Base-by-base conservation (phyloP, 2,888 invertebrate species). In the Microctonus aethiopoides region DNA sequence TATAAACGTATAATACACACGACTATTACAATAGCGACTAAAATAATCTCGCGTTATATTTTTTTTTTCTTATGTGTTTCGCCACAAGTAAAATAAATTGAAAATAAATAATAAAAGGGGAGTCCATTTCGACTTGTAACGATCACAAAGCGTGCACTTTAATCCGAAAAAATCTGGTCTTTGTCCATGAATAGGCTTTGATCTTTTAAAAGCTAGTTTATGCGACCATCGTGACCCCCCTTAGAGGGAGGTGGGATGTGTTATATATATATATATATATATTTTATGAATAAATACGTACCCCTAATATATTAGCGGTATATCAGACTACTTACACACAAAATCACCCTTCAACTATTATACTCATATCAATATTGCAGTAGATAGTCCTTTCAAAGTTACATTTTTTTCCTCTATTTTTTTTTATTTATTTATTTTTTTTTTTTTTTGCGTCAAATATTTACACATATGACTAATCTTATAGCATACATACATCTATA, bases 181-280 rank as follows among this genome's bases (percentile, higher is more conserved):
- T 80, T 79, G 75, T 79, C 54, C 10, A 6, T n/a, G 46, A 10
- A 57, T 54, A 32, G 70, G 51, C 72, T 32, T 67, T 75, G 78
- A 81, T 80, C 83, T 78, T 72, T 79, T 80, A 78, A 81, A 84
- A 81, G 81, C 80, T 78, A 81, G 78, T 80, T 82, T 81, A 79
- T 68, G 70, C 69, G 63, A 46, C 46, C 9, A n/a, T 46, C 46
- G 46, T 16, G 60, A 67, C 64, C 67, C 68, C 67, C 52, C 51
- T 57, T 24, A 59, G 51, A 46, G 59, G n/a, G 46, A 4, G 39
- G 4, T 39, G 13, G 16, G 16, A 46, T 46, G 16, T 16, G 16
- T 16, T 46, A n/a, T 46, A 46, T 46, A 36, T n/a, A 61, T 7
- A 39, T 39, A 39, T 6, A 34, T 34, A 61, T 62, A 54, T 51